Percentiles rank a stretch among this genome's conserved stretches.
Conservation (phyloP, 2,888 invertebrate species). For the Coleophora flavipennella region DNA sequence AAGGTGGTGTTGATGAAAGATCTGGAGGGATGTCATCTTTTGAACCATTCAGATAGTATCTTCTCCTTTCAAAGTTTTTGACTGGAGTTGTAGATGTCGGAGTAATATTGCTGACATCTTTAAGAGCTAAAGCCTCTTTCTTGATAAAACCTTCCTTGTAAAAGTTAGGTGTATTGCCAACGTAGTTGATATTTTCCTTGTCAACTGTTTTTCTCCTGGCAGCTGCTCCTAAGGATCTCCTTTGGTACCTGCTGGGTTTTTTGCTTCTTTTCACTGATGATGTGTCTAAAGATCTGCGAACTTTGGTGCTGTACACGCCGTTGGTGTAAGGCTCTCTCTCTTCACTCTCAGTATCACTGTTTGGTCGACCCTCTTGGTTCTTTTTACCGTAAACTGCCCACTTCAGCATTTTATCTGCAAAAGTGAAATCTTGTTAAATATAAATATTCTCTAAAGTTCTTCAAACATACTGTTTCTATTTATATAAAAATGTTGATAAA, state of each 20-base stretch:
- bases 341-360: constrained; percentile 29
- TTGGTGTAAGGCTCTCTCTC: constrained; percentile 28
- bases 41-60: constrained; percentile 35
- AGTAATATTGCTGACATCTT: constrained; percentile 76
- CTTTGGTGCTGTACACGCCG: constrained; percentile 31
- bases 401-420: constrained; percentile 74
- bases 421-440: no score
- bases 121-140: constrained; percentile 65
- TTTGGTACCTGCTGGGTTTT: constrained; percentile 62
- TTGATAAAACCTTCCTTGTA: constrained; percentile 72
- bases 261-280: constrained; percentile 56
- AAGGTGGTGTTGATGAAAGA: constrained; percentile 54
- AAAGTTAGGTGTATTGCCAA: constrained; percentile 73
- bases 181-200: constrained; percentile 64
- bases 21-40: constrained; percentile 50
- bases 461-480: no score
- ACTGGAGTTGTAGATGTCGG: constrained; percentile 60
- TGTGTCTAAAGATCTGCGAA: constrained; percentile 52
- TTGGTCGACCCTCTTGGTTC: constrained; percentile 42
- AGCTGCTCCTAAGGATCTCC: constrained; percentile 50
- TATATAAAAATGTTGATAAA: no score
- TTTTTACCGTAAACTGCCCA: constrained; percentile 73
- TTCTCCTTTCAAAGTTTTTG: constrained; percentile 42
- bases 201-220: constrained; percentile 52
- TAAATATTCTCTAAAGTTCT: no score